Evolutionary conservation across 37 sponge, comb jelly and placozoan species (phyloP).

Genomic region (Hexactinellida sp.): DNA sequence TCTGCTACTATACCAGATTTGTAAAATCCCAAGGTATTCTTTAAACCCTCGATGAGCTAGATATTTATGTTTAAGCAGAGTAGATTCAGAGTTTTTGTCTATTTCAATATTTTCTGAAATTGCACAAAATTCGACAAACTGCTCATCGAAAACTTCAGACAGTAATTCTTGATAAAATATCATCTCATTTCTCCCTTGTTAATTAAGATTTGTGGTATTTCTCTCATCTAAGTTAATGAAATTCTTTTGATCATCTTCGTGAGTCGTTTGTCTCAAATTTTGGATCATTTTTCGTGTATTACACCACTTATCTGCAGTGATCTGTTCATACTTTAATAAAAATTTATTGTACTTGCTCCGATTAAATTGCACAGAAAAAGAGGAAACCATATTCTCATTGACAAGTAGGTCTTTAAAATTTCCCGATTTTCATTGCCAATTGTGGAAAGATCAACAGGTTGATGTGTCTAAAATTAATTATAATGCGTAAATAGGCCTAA

Average conservation of each 20-base stretch:
- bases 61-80: neutral
- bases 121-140: neutral
- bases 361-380: neutral
- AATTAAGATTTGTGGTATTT: neutral
- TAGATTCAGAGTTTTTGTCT: neutral
- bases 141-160: neutral
- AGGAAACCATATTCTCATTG: neutral
- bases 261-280: neutral
- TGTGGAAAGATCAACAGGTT: neutral
- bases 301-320: neutral
- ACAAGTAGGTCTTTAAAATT: neutral
- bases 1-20: constrained; percentile 7
- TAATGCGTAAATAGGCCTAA: too few relatives aligned
- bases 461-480: too few relatives aligned
- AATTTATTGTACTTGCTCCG: neutral
- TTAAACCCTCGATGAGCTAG: neutral
- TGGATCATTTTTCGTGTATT: neutral
- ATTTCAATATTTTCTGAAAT: neutral
- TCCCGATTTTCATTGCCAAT: neutral
- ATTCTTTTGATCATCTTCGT: neutral
- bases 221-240: neutral
- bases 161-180: neutral
- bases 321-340: neutral
- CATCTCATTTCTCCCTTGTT: neutral
- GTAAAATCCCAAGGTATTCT: neutral